Conservation (phyloP, 23 tunicate species). For the Halocynthia aurantium region DNA sequence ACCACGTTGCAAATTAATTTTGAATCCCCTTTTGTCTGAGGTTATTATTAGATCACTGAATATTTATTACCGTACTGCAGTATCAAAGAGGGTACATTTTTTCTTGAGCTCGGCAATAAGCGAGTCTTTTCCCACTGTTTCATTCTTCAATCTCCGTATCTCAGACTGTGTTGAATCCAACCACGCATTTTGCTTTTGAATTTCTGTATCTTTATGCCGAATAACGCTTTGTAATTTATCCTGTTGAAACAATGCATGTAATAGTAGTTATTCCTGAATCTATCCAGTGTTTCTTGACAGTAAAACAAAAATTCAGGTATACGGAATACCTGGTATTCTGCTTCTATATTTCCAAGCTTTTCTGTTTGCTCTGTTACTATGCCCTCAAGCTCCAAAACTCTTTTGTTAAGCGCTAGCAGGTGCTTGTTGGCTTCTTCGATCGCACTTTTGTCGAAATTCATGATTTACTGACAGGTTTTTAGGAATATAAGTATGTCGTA, state of each 20-base stretch:
- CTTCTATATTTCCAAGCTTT: slow-evolving; percentile 21
- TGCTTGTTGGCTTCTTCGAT: slow-evolving; percentile 50
- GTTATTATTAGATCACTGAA: neutral
- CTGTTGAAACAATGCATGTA: slow-evolving; percentile 4
- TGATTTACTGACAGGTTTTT: neutral
- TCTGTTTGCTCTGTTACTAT: slow-evolving; percentile 28
- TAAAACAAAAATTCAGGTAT: neutral
- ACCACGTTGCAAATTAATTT: neutral
- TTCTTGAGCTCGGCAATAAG: slow-evolving; percentile 25
- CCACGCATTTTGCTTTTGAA: slow-evolving; percentile 39
- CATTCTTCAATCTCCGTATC: slow-evolving; percentile 28
- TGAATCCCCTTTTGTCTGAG: neutral
- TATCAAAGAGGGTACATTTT: slow-evolving; percentile 29
- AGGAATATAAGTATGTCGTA: too few species aligned
- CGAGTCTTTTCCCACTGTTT: slow-evolving; percentile 18
- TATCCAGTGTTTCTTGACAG: neutral
- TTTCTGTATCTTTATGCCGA: slow-evolving; percentile 42
- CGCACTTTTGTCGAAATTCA: slow-evolving; percentile 45
- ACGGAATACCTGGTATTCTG: slow-evolving; percentile 22
- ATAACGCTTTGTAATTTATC: slow-evolving; percentile 19
- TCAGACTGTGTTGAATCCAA: slow-evolving; percentile 46
- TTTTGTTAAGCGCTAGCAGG: slow-evolving; percentile 28
- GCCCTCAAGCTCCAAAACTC: slow-evolving; percentile 33
- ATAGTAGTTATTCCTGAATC: neutral
- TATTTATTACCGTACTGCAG: slow-evolving; percentile 11